Evolutionary conservation across 2,113 vertebrate genomes (phyloP).

Genomic region (Chloropsis cyanopogon): DNA sequence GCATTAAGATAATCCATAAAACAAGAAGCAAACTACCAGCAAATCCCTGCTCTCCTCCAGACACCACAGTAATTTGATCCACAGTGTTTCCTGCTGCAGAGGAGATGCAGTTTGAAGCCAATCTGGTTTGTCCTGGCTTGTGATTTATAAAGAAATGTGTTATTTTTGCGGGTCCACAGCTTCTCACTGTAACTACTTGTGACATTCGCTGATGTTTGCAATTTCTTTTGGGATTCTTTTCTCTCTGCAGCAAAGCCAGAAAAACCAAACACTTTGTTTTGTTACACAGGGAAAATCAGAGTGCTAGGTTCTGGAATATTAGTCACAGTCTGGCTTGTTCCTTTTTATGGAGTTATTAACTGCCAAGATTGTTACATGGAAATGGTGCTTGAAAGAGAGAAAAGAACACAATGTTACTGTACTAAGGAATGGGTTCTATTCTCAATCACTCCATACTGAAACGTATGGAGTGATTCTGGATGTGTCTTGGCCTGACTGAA

Average conservation of each 20-base stretch:
- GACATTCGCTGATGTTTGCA: slow-evolving; percentile 58
- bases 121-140: slow-evolving; percentile 25
- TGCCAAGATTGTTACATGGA: slow-evolving; percentile 67
- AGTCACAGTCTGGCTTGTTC: slow-evolving; percentile 67
- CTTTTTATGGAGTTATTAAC: slow-evolving; percentile 45
- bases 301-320: slow-evolving; percentile 67
- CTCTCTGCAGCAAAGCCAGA: slow-evolving; percentile 46
- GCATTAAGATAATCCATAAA: slow-evolving; percentile 43
- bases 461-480: slow-evolving; percentile 12
- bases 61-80: slow-evolving; percentile 16
- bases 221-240: slow-evolving; percentile 51
- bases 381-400: slow-evolving; percentile 58
- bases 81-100: slow-evolving; percentile 16
- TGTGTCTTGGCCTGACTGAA: slow-evolving; percentile 25
- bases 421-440: slow-evolving; percentile 26
- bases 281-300: slow-evolving; percentile 50
- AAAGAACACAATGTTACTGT: slow-evolving; percentile 63
- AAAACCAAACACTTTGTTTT: slow-evolving; percentile 64
- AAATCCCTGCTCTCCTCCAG: slow-evolving; percentile 54
- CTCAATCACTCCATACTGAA: slow-evolving; percentile 12
- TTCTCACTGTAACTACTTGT: slow-evolving; percentile 28
- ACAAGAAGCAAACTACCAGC: slow-evolving; percentile 60
- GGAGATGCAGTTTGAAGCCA: slow-evolving; percentile 32
- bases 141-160: slow-evolving; percentile 25
- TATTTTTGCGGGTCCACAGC: slow-evolving; percentile 7